Conservation (phyloP, 2,888 invertebrate genomes). For the Malthinus seriepunctatus region DNA sequence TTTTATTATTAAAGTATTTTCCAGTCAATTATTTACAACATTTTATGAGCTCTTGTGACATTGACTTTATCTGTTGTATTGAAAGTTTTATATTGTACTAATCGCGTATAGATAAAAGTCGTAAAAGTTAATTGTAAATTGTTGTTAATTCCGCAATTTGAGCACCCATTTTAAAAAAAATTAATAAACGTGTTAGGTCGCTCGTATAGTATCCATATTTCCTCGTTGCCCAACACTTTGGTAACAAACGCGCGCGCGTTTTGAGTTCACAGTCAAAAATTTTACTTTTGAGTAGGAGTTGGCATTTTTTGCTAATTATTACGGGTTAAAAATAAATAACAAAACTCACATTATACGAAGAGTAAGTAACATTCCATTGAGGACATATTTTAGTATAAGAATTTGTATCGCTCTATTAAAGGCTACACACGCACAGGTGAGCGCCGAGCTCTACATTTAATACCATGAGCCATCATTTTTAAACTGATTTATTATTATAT, state of each 20-base stretch:
- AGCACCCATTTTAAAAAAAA: conserved; percentile 17
- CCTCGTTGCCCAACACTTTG: too few species aligned
- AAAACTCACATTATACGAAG: too few species aligned
- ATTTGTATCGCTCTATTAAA: conserved; percentile 22
- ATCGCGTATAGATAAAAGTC: conserved; percentile 1
- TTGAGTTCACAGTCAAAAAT: too few species aligned
- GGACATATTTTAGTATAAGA: conserved; percentile 15
- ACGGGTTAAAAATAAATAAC: too few species aligned
- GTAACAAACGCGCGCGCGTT: too few species aligned
- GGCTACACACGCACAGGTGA: conserved; percentile 16
- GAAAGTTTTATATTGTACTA: not conserved
- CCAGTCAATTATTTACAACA: conserved; percentile 2
- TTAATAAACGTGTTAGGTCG: too few species aligned
- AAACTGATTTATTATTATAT: not conserved
- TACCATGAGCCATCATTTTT: conserved; percentile 11
- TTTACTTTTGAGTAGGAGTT: too few species aligned
- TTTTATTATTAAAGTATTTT: conserved; percentile 4
- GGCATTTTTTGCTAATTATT: too few species aligned
- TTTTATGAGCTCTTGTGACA: conserved; percentile 8
- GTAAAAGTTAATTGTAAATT: conserved; percentile 26
- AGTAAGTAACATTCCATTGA: conserved; percentile 4
- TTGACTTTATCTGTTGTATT: conserved; percentile 8
- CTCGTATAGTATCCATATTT: too few species aligned
- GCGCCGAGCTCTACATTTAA: conserved; percentile 17
- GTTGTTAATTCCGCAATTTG: conserved; percentile 27